Conservation (phyloP, 2,888 invertebrate species). For the Stegophylla sp. region DNA sequence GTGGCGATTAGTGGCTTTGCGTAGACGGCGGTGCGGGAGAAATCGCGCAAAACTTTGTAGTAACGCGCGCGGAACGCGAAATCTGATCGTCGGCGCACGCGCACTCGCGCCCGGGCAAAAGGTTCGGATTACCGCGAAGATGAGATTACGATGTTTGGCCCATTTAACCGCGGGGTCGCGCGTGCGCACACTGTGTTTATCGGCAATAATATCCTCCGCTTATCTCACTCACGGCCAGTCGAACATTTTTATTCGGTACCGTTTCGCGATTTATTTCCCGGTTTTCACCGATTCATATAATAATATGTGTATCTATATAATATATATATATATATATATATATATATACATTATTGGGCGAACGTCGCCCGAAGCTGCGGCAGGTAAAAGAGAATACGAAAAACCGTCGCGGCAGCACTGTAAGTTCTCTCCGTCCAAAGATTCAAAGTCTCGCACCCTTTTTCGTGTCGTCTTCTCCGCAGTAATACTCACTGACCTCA, state of each 20-base stretch:
- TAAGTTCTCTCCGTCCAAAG: too few species aligned
- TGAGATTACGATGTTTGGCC: constrained; percentile 55
- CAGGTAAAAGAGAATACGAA: neutral
- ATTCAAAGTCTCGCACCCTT: too few species aligned
- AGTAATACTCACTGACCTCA: too few species aligned
- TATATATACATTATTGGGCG: neutral
- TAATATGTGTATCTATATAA: neutral
- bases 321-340: neutral
- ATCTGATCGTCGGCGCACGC: constrained; percentile 57
- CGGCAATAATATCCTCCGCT: constrained; percentile 48
- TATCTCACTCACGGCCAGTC: constrained; percentile 52
- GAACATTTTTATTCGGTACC: constrained; percentile 57
- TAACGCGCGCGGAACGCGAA: too few species aligned
- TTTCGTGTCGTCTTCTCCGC: too few species aligned
- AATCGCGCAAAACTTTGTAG: constrained; percentile 46
- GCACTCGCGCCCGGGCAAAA: constrained; percentile 49
- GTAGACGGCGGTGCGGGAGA: neutral
- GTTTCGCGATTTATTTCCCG: constrained; percentile 51
- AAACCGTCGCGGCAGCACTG: neutral
- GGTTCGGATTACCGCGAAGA: constrained; percentile 54
- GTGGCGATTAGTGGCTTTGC: neutral
- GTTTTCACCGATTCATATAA: neutral
- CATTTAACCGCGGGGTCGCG: constrained; percentile 53
- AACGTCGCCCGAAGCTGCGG: neutral
- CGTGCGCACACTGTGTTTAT: constrained; percentile 53